A percentile compares a stretch with the other conserved stretches of the same genome.
phyloP scores from a whole-genome alignment of 2,797 vertebrate genomes.

The Bovichtus diacanthus region DNA sequence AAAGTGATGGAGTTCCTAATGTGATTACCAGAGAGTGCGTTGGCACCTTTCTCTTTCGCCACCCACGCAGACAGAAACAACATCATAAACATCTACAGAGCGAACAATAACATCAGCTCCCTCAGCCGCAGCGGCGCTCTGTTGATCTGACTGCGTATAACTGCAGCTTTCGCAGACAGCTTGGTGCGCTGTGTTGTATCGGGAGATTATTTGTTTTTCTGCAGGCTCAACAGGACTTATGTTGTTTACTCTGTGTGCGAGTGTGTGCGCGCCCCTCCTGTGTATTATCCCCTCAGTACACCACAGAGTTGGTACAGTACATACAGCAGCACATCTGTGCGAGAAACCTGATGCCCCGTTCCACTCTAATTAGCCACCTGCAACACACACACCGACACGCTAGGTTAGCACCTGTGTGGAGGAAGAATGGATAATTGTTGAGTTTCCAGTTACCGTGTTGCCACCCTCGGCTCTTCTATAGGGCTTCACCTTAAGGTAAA shows the following conservation, averaged over 20 bases:
- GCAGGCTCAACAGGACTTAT: slow-evolving; percentile 4
- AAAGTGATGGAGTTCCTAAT: slow-evolving; percentile 54
- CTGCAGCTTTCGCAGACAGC: slow-evolving; percentile 3
- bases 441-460: slow-evolving; percentile 69
- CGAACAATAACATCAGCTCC: slow-evolving; percentile 39
- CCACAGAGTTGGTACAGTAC: slow-evolving; percentile 25
- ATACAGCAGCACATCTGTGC: slow-evolving; percentile 61
- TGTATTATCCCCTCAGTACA: slow-evolving; percentile 16
- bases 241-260: slow-evolving; percentile 1
- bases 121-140: background rate
- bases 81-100: slow-evolving; percentile 37
- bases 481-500: slow-evolving; percentile 43
- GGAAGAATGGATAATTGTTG: slow-evolving; percentile 68
- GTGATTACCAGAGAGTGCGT: slow-evolving; percentile 59
- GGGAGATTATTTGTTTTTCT: slow-evolving; percentile 36
- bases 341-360: slow-evolving; percentile 62
- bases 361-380: slow-evolving; percentile 77
- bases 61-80: slow-evolving; percentile 44
- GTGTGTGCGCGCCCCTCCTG: background rate
- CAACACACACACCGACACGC: slow-evolving; percentile 43
- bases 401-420: slow-evolving; percentile 68
- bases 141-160: slow-evolving; percentile 2
- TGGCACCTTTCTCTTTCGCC: slow-evolving; percentile 38
- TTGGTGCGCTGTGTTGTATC: background rate
- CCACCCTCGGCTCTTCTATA: slow-evolving; percentile 54